Percentiles rank a stretch among this genome's conserved stretches.
Conservation (phyloP, 1,140 invertebrate genomes). For the Arctopsyche grandis region DNA sequence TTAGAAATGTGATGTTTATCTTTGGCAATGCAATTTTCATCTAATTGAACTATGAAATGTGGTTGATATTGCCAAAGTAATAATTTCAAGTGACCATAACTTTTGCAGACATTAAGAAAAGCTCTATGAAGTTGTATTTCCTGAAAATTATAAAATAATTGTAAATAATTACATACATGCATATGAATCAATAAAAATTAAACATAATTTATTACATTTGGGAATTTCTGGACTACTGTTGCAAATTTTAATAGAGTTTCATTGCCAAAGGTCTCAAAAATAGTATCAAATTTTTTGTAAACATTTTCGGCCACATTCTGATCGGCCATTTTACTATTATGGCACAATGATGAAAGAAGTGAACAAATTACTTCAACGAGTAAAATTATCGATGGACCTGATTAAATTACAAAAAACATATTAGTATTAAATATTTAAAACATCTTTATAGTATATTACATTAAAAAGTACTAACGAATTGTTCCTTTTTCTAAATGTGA, state of each 20-base stretch:
- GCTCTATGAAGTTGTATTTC: conserved; percentile 17
- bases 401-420: neutral
- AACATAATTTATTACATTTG: conserved; percentile 33
- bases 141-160: conserved; percentile 35
- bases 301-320: conserved; percentile 40
- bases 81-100: conserved; percentile 45
- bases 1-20: conserved; percentile 28
- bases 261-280: conserved; percentile 54
- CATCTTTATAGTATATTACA: neutral
- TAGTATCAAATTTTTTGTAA: conserved; percentile 57
- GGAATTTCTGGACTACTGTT: neutral
- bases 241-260: conserved; percentile 41
- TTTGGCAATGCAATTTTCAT: neutral
- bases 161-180: neutral
- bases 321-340: conserved; percentile 47
- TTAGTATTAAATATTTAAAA: neutral
- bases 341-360: conserved; percentile 27
- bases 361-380: conserved; percentile 40
- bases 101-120: conserved; percentile 43
- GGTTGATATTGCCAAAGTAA: conserved; percentile 45
- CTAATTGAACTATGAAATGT: neutral
- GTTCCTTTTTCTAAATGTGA: neutral
- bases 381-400: conserved; percentile 42
- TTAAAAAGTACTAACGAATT: neutral
- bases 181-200: neutral